A percentile compares a stretch with the other conserved stretches of the same genome.
These are phyloP conservation scores for Epirrhoe alternata DNA, from an alignment of 2,888 invertebrate genomes.

Conservation along the genomic window DNA sequence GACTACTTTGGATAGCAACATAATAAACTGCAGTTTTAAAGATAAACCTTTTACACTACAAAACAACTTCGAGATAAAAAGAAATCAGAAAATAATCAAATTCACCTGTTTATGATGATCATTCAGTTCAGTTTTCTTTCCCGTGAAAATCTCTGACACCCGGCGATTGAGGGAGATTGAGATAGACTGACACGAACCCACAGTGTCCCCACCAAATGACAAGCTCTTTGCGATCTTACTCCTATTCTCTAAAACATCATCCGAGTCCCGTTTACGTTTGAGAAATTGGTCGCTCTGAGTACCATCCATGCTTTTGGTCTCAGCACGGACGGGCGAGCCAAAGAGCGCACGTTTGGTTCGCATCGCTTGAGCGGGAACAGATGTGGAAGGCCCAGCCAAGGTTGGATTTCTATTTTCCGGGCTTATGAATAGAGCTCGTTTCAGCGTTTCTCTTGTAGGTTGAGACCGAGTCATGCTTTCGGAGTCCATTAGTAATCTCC, in stretches of 20 bases:
- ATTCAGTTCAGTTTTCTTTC: constrained; percentile 80
- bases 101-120: constrained; percentile 86
- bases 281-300: constrained; percentile 64
- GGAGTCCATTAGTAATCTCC: constrained; percentile 75
- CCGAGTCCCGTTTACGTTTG: constrained; percentile 81
- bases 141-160: constrained; percentile 67
- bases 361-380: constrained; percentile 77
- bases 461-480: constrained; percentile 66
- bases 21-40: no score
- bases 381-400: constrained; percentile 63
- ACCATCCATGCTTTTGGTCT: constrained; percentile 73
- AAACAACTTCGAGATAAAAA: no score
- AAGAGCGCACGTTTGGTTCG: constrained; percentile 88
- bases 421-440: constrained; percentile 90
- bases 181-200: constrained; percentile 55
- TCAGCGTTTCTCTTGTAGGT: constrained; percentile 83
- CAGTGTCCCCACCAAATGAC: constrained; percentile 82
- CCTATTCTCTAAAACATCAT: constrained; percentile 62
- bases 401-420: constrained; percentile 81
- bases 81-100: background rate
- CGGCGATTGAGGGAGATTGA: constrained; percentile 62
- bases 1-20: no score
- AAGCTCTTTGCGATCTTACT: constrained; percentile 85
- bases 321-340: constrained; percentile 82
- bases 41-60: no score